phyloP scores from a whole-genome alignment of 2,113 vertebrate genomes.

The Syrmaticus mikado region DNA sequence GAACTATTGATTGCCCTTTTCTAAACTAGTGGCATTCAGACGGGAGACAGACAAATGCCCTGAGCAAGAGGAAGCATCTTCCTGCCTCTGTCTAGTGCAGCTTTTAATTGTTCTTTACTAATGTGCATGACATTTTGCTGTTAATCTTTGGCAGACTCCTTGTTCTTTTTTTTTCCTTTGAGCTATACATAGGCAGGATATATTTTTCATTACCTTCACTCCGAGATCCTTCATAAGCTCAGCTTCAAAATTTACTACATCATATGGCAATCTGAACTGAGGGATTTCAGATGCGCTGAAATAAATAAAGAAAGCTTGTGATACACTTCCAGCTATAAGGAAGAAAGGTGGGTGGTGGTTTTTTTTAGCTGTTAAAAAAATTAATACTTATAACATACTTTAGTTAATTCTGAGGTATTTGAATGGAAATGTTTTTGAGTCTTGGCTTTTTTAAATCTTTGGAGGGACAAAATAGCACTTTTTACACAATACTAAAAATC shows the following conservation, averaged over 20 bases:
- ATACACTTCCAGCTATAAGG: neutral
- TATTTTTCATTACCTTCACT: slow-evolving; percentile 86
- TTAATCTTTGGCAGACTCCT: slow-evolving; percentile 78
- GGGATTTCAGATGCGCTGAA: slow-evolving; percentile 89
- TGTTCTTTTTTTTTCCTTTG: slow-evolving; percentile 48
- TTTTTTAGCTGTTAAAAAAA: neutral
- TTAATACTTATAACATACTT: neutral
- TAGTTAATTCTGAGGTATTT: neutral
- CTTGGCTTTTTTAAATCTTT: neutral
- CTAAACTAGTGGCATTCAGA: slow-evolving; percentile 88
- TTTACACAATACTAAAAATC: neutral
- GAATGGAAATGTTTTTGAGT: neutral
- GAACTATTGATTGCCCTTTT: slow-evolving; percentile 94
- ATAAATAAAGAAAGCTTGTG: slow-evolving; percentile 17
- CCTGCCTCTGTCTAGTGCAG: slow-evolving; percentile 77
- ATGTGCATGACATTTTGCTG: slow-evolving; percentile 86
- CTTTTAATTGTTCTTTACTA: slow-evolving; percentile 90
- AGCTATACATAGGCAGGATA: slow-evolving; percentile 60
- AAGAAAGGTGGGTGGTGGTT: neutral
- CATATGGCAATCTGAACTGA: slow-evolving; percentile 89
- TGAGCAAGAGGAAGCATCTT: slow-evolving; percentile 79
- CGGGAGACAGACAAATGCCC: slow-evolving; percentile 90
- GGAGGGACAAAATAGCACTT: neutral
- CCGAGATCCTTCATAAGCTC: slow-evolving; percentile 92
- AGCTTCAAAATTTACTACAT: slow-evolving; percentile 90